Evolutionary conservation across 2,797 vertebrate genomes (phyloP).

Genomic region (Notolabrus celidotus): DNA sequence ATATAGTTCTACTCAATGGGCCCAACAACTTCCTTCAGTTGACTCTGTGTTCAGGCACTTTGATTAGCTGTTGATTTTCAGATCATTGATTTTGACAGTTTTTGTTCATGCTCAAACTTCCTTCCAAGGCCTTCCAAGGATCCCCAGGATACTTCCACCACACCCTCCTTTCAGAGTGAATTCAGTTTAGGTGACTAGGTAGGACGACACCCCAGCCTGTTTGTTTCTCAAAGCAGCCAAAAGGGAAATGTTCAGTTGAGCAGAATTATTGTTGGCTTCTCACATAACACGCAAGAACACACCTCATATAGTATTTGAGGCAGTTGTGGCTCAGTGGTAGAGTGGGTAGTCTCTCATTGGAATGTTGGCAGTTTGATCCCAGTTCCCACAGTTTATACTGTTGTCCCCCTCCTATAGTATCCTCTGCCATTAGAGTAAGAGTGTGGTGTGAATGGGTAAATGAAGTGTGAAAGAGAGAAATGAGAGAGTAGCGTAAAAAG

Average conservation of each 20-base stretch:
- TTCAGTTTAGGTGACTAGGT: not conserved
- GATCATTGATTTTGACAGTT: slow-evolving; percentile 16
- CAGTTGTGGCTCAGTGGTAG: too few relatives aligned
- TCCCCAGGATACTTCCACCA: not conserved
- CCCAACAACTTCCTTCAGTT: not conserved
- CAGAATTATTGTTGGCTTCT: not conserved
- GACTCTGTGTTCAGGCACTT: not conserved
- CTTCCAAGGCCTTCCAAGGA: not conserved
- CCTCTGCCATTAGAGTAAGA: too few relatives aligned
- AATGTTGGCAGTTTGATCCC: too few relatives aligned
- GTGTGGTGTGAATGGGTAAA: too few relatives aligned
- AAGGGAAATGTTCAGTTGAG: not conserved
- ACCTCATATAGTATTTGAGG: too few relatives aligned
- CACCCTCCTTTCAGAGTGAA: not conserved
- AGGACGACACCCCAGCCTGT: not conserved
- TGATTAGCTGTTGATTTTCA: slow-evolving; percentile 2
- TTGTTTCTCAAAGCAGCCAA: not conserved
- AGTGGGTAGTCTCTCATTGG: too few relatives aligned
- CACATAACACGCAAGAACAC: not conserved
- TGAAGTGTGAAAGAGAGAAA: too few relatives aligned
- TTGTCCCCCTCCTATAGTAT: too few relatives aligned
- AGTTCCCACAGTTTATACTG: too few relatives aligned
- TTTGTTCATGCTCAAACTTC: not conserved
- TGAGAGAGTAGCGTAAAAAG: too few relatives aligned
- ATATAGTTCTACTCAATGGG: not conserved